phyloP scores from a whole-genome alignment of 2,888 invertebrate species.

The Euzetes globulus region DNA sequence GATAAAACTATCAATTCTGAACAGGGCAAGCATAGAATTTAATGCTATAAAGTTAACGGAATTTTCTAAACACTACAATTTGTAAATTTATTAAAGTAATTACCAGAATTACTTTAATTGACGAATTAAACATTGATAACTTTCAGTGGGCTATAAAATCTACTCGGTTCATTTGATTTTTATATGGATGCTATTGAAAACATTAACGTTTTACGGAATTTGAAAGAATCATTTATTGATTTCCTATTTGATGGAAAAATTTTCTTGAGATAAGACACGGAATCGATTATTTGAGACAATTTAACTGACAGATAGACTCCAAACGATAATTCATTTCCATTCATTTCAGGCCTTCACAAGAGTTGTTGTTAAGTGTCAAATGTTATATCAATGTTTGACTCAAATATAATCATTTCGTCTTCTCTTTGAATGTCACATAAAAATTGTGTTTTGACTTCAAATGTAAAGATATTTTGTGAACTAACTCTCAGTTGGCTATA shows the following conservation, averaged over 20 bases:
- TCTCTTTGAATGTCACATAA: neutral
- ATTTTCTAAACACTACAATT: no score
- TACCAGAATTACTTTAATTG: no score
- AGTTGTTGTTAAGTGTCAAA: neutral
- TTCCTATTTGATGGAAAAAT: neutral
- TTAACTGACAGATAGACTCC: neutral
- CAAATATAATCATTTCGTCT: neutral
- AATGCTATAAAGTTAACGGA: no score
- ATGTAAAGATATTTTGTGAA: neutral
- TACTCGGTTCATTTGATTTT: no score
- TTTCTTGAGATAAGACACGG: neutral
- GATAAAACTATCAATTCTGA: no score
- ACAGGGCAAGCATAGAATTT: no score
- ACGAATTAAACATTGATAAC: no score
- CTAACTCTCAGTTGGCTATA: neutral
- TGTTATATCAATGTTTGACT: constrained; percentile 22
- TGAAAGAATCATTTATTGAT: neutral
- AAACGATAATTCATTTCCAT: neutral
- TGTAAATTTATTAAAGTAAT: no score
- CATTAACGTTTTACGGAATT: neutral
- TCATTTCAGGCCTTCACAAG: neutral
- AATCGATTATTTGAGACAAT: neutral
- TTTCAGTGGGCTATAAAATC: no score
- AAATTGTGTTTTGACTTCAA: constrained; percentile 11
- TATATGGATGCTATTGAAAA: neutral